Evolutionary conservation across 1,140 invertebrate genomes (phyloP), one percentile per base, ranked within the genome.

Genomic region (Euura saliciscinereae): DNA sequence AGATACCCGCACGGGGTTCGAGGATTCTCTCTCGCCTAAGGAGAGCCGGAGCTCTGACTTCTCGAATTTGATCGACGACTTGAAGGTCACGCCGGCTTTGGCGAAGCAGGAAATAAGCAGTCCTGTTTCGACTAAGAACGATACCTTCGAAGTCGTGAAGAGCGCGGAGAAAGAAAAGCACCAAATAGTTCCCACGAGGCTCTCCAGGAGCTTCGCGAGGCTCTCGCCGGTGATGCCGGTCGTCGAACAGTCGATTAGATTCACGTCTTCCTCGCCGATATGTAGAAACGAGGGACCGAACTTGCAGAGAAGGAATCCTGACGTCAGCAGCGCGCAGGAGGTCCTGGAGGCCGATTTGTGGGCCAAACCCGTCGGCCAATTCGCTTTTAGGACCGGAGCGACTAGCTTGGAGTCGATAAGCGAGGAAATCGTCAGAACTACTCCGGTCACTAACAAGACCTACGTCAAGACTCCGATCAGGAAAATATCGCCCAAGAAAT

Each of bases 341-440:
- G 74, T 83, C 8, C 68, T 85, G 3, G 82, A 83, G 70, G 83
- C 82, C 3, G 81, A 83, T 72, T 74, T 84, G 70, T 84, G 83
- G 83, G 76, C 78, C 4, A 76, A 78, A 71, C 71, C 71, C 0
- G 71, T 71, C 72, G 71, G 71, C 73, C 72, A 76, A 44, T 69
- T 11, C 11, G 11, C 28, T 44, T 11, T 46, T 44, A 69, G 68
- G 70, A 45, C 8, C 13, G 51, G 51, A n/a, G 8, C 51, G 13
- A 59, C 51, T 6, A 72, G 71, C 45, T 66, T 75, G 13, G 71
- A 75, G 5, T 67, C 68, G 51, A 75, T 75, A 7, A 42, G 59
- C 64, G 74, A 75, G 68, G 71, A 75, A 59, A 44, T 3, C 28
- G 10, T 69, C 46, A 7, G 45, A 46, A 10, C 6, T 10, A n/a